Base-by-base conservation (phyloP, 2,113 vertebrate genomes). In the Ictidomys tridecemlineatus region DNA sequence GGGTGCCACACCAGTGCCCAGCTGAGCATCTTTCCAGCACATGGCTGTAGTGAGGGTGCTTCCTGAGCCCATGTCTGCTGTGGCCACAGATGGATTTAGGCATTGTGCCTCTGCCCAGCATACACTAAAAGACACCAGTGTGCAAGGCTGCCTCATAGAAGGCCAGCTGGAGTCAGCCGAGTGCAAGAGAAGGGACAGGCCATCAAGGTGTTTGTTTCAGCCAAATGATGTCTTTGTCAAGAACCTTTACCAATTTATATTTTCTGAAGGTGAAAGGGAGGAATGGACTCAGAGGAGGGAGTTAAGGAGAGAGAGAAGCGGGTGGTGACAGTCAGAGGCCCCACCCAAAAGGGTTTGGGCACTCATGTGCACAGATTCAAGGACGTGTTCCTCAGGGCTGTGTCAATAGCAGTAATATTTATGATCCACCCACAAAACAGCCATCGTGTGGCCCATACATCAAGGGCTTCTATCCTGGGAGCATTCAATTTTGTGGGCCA, bases 331-430 rank as follows among this genome's bases (percentile, higher is more conserved):
- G 78, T 83, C 85, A 83, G 61, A 96, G n/a, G 8, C 63, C 95
- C 98, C 97, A 97, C 48, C 97, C 4, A 12, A 28, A 63, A 45
- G 42, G 51, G 45, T 93, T 97, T 95, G 72, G 95, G 82, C 85
- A 90, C 42, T 45, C 42, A 6, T 45, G 45, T 45, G 45, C 8
- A 45, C 7, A 45, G 8, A 45, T 45, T 1, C 8, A 0, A 95
- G 28, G 90, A 97, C 97, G 91, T 96, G 61, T 95, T 98, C 97
- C 98, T 94, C 95, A 98, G 96, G 98, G 84, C 98, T 98, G 93
- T 87, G 65, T 97, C 98, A 97, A 93, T 95, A 93, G 70, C 82
- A 97, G 98, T 98, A 98, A 98, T 98, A 99, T 98, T 98, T 97
- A 98, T 98, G 96, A 93, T 96, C 65, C 42, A 45, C 89, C 45